Percentiles rank a stretch among this genome's conserved stretches.
Conservation (phyloP, 2,797 vertebrate genomes). For the Orientallactaga sibirica region DNA sequence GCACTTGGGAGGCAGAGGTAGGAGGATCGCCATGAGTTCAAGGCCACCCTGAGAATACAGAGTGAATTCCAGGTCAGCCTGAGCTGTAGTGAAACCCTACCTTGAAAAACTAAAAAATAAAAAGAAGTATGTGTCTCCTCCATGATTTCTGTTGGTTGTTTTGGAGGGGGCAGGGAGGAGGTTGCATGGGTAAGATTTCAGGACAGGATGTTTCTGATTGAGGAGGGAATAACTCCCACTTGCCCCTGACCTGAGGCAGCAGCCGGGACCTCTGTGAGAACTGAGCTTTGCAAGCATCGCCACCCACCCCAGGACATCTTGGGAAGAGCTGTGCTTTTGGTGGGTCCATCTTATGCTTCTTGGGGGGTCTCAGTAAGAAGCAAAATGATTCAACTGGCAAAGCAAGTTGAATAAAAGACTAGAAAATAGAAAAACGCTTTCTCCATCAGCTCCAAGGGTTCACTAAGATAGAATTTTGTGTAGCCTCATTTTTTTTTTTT, state of each 20-base stretch:
- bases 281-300: background rate
- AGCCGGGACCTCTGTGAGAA: too few relatives aligned
- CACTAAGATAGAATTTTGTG: conserved; percentile 5
- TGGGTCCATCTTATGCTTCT: conserved; percentile 20
- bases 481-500: conserved; percentile 32
- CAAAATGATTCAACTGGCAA: conserved; percentile 40
- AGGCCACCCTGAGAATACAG: too few relatives aligned
- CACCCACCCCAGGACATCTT: conserved; percentile 73
- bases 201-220: conserved; percentile 12
- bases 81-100: too few relatives aligned
- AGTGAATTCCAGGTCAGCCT: too few relatives aligned
- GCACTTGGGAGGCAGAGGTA: too few relatives aligned
- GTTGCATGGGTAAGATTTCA: conserved; percentile 36
- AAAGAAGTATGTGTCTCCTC: conserved; percentile 28
- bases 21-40: too few relatives aligned
- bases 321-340: background rate
- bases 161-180: background rate
- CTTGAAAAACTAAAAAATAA: background rate
- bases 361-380: conserved; percentile 41
- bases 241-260: too few relatives aligned
- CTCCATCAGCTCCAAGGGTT: background rate
- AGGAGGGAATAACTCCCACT: background rate
- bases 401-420: background rate
- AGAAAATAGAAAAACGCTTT: conserved; percentile 44
- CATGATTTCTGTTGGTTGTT: background rate